Base-by-base conservation (phyloP, 1,140 invertebrate genomes). In the Danaus plexippus region DNA sequence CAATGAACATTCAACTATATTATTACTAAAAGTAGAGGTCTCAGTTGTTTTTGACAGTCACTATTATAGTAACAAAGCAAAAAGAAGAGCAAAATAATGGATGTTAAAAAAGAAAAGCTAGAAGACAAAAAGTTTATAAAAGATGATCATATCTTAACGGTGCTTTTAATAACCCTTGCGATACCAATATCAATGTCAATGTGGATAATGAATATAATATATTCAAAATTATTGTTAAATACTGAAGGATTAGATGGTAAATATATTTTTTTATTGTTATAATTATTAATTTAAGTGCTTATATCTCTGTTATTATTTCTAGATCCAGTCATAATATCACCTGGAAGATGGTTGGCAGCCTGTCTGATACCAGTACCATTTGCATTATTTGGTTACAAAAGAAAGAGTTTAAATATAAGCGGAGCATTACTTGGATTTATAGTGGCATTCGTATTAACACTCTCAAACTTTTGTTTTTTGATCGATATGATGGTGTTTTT, bases 381-480 rank as follows among this genome's bases (percentile, higher is more conserved):
- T 62, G 88, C 90, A 47, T 70, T 88, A 1, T 92, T 91, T 88
- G 94, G 93, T 0, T 75, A 93, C 41, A 90, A 85, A 54, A 91
- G 88, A 59, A 91, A 91, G 63, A 93, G 91, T 71, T 72, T 96
- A 0, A 91, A 90, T 71, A 67, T 88, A 10, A 93, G 91, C 61
- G 95, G 94, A 15, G 93, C 93, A 22, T 59, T 92, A 7, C 78
- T 94, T 63, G 94, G 93, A 10, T 80, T 95, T 15, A 57, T 94
- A 10, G 88, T 96, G 48, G 95, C 94, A 15, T 95, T 97, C 71
- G 82, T 96, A 11, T 76, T 97, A 43, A 95, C 94, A 7, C 79
- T 97, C 1, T 92, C 93, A 50, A 96, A 91, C 74, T 93, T 93
- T 69, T 90, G 91, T 65, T 97, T 96, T 77, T 76, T 94, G 12